phyloP scores from a whole-genome alignment of 2,888 invertebrate genomes.

The Dyspetes luteomarginatus region DNA sequence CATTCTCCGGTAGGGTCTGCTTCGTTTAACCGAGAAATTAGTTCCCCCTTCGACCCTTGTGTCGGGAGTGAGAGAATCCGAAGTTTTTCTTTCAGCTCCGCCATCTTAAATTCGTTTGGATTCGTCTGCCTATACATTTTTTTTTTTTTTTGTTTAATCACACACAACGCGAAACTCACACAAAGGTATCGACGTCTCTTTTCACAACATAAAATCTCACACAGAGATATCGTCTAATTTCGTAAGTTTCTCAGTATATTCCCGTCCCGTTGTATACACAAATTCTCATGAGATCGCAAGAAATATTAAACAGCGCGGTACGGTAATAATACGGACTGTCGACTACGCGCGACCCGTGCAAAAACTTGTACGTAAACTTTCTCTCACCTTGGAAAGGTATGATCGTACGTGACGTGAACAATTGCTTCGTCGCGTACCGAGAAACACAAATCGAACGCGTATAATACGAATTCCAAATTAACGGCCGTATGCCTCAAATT shows the following conservation, averaged over 20 bases:
- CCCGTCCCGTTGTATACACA: not conserved
- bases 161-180: too few species aligned
- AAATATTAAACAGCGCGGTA: not conserved
- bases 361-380: not conserved
- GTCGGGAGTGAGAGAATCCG: conserved; percentile 5
- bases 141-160: not conserved
- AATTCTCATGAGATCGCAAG: not conserved
- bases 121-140: too few species aligned
- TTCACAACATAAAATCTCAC: not conserved
- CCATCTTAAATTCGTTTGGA: not conserved
- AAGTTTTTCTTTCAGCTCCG: conserved; percentile 10
- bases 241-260: not conserved
- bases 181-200: too few species aligned
- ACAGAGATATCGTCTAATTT: not conserved
- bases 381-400: not conserved
- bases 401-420: not conserved
- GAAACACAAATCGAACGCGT: not conserved
- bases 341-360: not conserved
- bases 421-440: not conserved
- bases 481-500: too few species aligned
- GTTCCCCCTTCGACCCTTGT: conserved; percentile 15
- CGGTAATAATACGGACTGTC: not conserved
- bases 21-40: conserved; percentile 22
- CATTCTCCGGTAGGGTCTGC: conserved; percentile 17
- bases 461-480: not conserved